phyloP scores from a whole-genome alignment of 2,797 vertebrate species.

The Falco naumanni region DNA sequence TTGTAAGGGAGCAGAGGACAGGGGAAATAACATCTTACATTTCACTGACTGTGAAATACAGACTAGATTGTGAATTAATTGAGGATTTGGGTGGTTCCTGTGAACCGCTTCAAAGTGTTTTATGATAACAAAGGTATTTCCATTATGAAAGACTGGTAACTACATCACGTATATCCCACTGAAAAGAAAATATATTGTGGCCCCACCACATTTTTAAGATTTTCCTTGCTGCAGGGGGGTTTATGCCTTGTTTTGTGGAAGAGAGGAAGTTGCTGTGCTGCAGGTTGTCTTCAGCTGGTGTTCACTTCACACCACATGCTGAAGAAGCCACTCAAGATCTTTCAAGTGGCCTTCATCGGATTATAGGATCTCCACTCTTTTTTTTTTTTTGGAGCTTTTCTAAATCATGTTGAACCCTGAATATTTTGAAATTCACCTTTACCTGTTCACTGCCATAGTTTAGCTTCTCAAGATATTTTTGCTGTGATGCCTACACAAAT shows the following conservation, averaged over 20 bases:
- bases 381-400: neutral
- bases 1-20: neutral
- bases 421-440: neutral
- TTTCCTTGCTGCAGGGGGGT: neutral
- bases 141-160: neutral
- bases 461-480: neutral
- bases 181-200: neutral
- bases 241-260: neutral
- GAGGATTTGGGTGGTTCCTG: neutral
- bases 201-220: neutral
- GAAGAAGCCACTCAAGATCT: neutral
- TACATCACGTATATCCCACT: neutral
- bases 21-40: neutral
- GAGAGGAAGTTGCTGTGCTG: neutral
- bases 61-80: neutral
- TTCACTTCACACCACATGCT: neutral
- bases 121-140: neutral
- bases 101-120: neutral
- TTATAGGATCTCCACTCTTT: neutral
- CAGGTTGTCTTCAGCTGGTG: neutral
- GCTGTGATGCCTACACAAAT: neutral
- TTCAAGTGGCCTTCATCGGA: neutral
- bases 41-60: neutral
- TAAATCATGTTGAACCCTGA: neutral
- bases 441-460: neutral